Percentiles rank a stretch among this genome's conserved stretches.
Evolutionary conservation across 2,888 invertebrate genomes (phyloP).

Genomic region (Hypsopygia costalis): DNA sequence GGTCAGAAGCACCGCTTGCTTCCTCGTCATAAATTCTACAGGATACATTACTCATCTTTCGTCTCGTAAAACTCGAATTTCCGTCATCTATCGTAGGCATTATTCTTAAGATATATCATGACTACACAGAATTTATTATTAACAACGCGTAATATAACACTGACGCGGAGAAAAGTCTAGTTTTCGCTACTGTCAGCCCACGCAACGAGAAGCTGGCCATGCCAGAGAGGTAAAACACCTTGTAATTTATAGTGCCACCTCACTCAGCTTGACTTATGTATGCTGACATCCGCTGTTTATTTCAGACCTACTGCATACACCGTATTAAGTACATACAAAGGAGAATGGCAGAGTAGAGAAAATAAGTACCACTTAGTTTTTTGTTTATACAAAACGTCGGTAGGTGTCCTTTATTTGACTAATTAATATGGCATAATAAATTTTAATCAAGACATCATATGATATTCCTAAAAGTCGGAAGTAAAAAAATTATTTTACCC

Average conservation of each 20-base stretch:
- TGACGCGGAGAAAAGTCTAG: conserved; percentile 30
- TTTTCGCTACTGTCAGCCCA: conserved; percentile 36
- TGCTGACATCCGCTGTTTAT: conserved; percentile 28
- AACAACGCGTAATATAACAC: conserved; percentile 23
- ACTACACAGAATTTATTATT: conserved; percentile 10
- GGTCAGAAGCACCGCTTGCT: too few relatives aligned
- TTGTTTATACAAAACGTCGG: too few relatives aligned
- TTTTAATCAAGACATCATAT: too few relatives aligned
- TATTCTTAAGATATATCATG: conserved; percentile 3
- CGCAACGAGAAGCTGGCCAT: conserved; percentile 19
- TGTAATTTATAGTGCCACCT: conserved; percentile 44
- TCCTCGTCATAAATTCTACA: background rate
- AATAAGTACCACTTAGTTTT: too few relatives aligned
- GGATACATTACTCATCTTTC: background rate
- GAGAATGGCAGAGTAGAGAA: too few relatives aligned
- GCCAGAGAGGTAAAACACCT: background rate
- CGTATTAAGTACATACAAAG: too few relatives aligned
- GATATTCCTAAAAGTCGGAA: too few relatives aligned
- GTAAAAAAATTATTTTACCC: too few relatives aligned
- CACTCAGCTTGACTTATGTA: conserved; percentile 52
- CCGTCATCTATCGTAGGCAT: background rate
- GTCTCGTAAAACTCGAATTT: background rate
- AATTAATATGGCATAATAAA: too few relatives aligned
- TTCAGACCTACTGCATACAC: too few relatives aligned
- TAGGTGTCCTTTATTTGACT: too few relatives aligned